Evolutionary conservation across 2,797 vertebrate genomes (phyloP), one percentile per base, ranked within the genome.

Genomic region (Paramormyrops hopkinsi): DNA sequence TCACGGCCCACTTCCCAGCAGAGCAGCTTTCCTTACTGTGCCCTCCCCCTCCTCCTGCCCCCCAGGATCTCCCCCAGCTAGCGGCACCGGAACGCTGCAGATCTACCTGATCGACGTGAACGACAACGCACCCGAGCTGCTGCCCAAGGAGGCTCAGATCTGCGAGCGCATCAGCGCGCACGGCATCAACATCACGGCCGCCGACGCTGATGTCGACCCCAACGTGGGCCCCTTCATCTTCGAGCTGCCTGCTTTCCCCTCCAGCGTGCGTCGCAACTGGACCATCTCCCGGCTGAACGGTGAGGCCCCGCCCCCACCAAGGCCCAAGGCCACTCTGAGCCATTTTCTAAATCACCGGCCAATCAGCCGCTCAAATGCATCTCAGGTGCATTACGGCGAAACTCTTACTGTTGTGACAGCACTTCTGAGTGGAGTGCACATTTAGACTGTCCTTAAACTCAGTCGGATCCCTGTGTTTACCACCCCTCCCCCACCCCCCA

Each of bases 51-150:
- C 53, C 93, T 59, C 6, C 19, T 59, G 3, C 19, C 9, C n/a
- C 56, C 1, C 95, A 99, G 98, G 98, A 90, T 96, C 95, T 22
- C 98, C 98, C 65, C 95, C 96, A 0, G 97, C 97, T 91, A 99
- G 97, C 0, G 97, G 98, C 92, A 99, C 98, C 0, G 98, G 98
- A 90, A 98, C 98, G 0, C 94, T 99, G 93, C 97, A 97, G 95
- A 97, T 99, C 92, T 97, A 97, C 90, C 97, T 99, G 88, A 98
- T 98, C 69, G 98, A 99, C 94, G 97, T 98, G 93, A 99, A 99
- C 0, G 98, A 99, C 94, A 99, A 99, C 1, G 96, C 97, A 0
- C 98, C 98, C 0, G 97, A 95, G 89, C 97, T 99, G 69, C 93
- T 97, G 93, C 97, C 97, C 84, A 96, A 94, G 92, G 98, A 99